These are phyloP conservation scores for cat (Felis catus) DNA, from an alignment of 2,113 vertebrate species.

Conservation along the genomic window F.catus_Fca126_mat1.0 CM031416.1:137974001-137974500, in stretches of 20 bases:
- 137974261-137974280: not conserved
- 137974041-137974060: not conserved
- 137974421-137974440: not conserved
- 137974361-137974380: not conserved
- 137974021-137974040: not conserved
- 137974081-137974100: not conserved
- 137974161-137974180: not conserved
- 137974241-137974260: not conserved
- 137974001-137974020: not conserved
- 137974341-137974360: not conserved
- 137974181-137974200: not conserved
- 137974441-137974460: not conserved
- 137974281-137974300: not conserved
- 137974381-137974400: not conserved
- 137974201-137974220: not conserved
- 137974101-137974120: not conserved
- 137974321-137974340: not conserved
- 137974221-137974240: not conserved
- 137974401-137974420: not conserved
- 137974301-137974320: not conserved
- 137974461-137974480: not conserved
- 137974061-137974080: not conserved
- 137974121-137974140: not conserved
- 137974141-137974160: not conserved
- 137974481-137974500: not conserved